phyloP scores from a whole-genome alignment of 2,797 vertebrate genomes.

The Lutjanus campechanus region DNA sequence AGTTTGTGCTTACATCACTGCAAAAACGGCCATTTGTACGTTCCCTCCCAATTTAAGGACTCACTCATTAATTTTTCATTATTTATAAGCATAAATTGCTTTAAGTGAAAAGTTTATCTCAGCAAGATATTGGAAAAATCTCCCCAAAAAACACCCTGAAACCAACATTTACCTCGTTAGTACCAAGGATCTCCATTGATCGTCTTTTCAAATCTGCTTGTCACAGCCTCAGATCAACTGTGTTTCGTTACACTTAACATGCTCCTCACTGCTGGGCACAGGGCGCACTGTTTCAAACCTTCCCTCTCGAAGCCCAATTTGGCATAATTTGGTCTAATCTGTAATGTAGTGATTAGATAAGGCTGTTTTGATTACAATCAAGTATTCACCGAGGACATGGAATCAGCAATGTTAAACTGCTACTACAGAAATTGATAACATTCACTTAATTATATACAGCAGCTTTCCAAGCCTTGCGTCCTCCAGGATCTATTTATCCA shows the following conservation, averaged over 20 bases:
- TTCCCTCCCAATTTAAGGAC: neutral
- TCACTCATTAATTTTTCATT: constrained; percentile 8
- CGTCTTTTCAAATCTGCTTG: constrained; percentile 27
- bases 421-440: constrained; percentile 36
- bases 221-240: constrained; percentile 32
- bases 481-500: constrained; percentile 48
- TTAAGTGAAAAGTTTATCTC: constrained; percentile 21
- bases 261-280: constrained; percentile 21
- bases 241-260: constrained; percentile 36
- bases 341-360: constrained; percentile 58
- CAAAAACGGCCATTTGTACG: neutral
- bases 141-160: constrained; percentile 1
- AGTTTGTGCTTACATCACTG: constrained; percentile 9
- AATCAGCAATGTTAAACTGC: constrained; percentile 41
- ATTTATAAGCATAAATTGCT: constrained; percentile 32
- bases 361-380: constrained; percentile 59
- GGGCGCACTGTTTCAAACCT: constrained; percentile 20
- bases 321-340: constrained; percentile 49
- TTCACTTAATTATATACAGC: constrained; percentile 49
- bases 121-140: constrained; percentile 23
- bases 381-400: constrained; percentile 51
- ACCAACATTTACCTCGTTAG: constrained; percentile 40
- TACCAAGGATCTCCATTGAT: constrained; percentile 42
- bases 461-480: constrained; percentile 22
- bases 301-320: constrained; percentile 33